Conservation (phyloP, 2,113 vertebrate genomes). For the Aldabrachelys gigantea region DNA sequence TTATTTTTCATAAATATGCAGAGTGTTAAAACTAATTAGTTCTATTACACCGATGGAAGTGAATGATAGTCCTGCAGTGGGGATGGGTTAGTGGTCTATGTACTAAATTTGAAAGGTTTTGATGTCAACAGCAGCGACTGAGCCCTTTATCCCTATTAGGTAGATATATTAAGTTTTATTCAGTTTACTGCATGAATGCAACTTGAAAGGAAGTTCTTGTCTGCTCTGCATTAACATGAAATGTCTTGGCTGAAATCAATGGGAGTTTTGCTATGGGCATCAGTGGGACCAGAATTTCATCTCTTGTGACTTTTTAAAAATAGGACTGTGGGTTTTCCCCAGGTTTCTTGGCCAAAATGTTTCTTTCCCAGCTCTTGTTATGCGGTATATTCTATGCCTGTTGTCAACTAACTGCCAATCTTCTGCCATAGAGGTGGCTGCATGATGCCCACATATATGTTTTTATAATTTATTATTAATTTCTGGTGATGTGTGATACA, state of each 20-base stretch:
- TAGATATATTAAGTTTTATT: constrained; percentile 30
- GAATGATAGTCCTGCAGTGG: neutral
- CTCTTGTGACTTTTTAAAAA: neutral
- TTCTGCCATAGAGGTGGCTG: neutral
- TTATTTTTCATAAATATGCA: neutral
- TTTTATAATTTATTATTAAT: neutral
- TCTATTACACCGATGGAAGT: neutral
- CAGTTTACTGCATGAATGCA: neutral
- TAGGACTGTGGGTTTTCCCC: neutral
- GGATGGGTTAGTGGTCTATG: neutral
- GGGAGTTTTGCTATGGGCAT: neutral
- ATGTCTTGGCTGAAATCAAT: neutral
- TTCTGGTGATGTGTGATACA: neutral
- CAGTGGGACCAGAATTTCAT: neutral
- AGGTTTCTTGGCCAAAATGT: neutral
- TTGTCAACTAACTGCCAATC: neutral
- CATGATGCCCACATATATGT: neutral
- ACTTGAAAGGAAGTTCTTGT: neutral
- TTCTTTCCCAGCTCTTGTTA: neutral
- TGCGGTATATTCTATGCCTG: neutral
- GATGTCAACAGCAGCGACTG: neutral
- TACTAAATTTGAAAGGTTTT: neutral
- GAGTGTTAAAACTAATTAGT: neutral
- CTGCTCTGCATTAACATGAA: neutral
- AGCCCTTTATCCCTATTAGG: constrained; percentile 4